These are phyloP conservation scores for Aporrectodea caliginosa DNA, from an alignment of 1,140 invertebrate genomes.

Conservation along the genomic window DNA sequence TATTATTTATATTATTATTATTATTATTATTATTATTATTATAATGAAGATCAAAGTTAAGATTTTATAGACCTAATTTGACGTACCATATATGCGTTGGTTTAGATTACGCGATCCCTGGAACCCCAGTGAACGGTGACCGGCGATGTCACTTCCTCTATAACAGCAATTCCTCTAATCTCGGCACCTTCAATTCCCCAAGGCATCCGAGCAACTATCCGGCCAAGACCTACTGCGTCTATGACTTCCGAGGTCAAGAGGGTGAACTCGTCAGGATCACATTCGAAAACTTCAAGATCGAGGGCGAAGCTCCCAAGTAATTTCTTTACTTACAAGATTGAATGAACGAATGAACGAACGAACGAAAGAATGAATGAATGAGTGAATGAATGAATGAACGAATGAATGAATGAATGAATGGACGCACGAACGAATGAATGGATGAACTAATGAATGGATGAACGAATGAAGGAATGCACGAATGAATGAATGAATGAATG, in stretches of 20 bases:
- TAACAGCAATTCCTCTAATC: slow-evolving; percentile 66
- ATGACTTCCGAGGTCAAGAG: slow-evolving; percentile 64
- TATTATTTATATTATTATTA: neutral
- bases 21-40: neutral
- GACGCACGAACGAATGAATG: too few relatives aligned
- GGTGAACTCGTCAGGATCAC: slow-evolving; percentile 81
- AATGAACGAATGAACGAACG: too few relatives aligned
- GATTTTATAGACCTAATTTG: neutral
- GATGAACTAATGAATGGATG: too few relatives aligned
- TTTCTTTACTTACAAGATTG: too few relatives aligned
- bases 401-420: too few relatives aligned
- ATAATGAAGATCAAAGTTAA: neutral
- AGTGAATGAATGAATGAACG: too few relatives aligned
- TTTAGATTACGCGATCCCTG: slow-evolving; percentile 70
- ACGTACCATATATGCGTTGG: neutral
- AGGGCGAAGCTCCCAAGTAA: slow-evolving; percentile 2
- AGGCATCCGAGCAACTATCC: slow-evolving; percentile 93
- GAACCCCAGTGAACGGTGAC: slow-evolving; percentile 84
- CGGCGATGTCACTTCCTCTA: slow-evolving; percentile 81
- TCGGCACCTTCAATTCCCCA: slow-evolving; percentile 90
- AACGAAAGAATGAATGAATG: too few relatives aligned
- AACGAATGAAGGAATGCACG: too few relatives aligned
- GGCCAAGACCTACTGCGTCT: slow-evolving; percentile 85
- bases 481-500: too few relatives aligned
- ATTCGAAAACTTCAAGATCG: slow-evolving; percentile 86